These are phyloP conservation scores for Numida meleagris DNA, from an alignment of 2,113 vertebrate species.

Conservation along the genomic window DNA sequence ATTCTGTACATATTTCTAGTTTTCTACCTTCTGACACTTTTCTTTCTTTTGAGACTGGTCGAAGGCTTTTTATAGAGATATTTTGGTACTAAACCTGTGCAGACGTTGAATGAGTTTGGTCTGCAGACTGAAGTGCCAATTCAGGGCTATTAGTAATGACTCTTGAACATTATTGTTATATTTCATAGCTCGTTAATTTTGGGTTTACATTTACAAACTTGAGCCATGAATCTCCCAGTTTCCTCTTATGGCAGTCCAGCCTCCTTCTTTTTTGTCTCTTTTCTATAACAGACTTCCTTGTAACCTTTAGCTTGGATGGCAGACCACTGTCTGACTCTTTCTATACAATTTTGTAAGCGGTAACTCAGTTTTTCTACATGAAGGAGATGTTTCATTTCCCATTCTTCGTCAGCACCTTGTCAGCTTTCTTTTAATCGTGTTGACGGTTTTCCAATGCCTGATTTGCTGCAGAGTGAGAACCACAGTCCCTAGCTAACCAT, in stretches of 20 bases:
- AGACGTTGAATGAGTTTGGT: not conserved
- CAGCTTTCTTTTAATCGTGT: not conserved
- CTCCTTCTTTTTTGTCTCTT: not conserved
- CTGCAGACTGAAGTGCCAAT: slow-evolving; percentile 70
- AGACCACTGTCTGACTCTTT: slow-evolving; percentile 50
- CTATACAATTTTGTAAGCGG: slow-evolving; percentile 24
- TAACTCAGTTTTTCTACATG: slow-evolving; percentile 34
- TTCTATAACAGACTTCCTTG: not conserved
- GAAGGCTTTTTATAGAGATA: slow-evolving; percentile 60
- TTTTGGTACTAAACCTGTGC: slow-evolving; percentile 58
- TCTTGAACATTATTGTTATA: slow-evolving; percentile 24
- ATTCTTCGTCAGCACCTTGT: not conserved
- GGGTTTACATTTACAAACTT: slow-evolving; percentile 51
- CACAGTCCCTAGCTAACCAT: not conserved
- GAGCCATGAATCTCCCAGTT: slow-evolving; percentile 40
- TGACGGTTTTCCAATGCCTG: not conserved
- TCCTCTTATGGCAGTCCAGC: not conserved
- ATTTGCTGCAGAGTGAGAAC: not conserved
- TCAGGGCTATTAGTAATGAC: slow-evolving; percentile 60
- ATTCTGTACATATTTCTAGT: slow-evolving; percentile 68
- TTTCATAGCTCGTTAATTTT: slow-evolving; percentile 39
- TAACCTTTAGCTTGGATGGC: slow-evolving; percentile 24
- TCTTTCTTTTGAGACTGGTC: slow-evolving; percentile 44
- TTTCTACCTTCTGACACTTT: slow-evolving; percentile 62
- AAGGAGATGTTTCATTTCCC: slow-evolving; percentile 21